Evolutionary conservation across 2,113 vertebrate genomes (phyloP), one percentile per base, ranked within the genome.

Genomic region (Tichodroma muraria): DNA sequence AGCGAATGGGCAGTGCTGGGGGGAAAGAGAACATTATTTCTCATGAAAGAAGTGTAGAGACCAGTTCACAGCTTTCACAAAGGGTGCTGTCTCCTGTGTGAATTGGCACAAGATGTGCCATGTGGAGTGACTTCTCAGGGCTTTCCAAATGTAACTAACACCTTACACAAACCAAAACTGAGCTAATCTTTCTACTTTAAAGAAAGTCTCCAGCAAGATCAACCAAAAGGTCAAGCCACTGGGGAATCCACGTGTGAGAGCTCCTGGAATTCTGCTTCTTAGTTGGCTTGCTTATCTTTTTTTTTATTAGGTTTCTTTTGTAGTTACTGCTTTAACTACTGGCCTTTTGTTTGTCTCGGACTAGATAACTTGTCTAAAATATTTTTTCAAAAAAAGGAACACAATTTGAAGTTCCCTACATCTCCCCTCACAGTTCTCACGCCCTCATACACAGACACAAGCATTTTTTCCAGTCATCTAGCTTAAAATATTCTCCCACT

Each of bases 81-180:
- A 8, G 0, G 4, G 49, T 64, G 21, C 8, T 87, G 11, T 30
- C 16, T 85, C 9, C 15, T 60, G 6, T 3, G 4, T 15, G 47
- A 87, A 71, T 2, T 56, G n/a, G 20, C 63, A 49, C 15, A 45
- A 28, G 38, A 23, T 61, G 17, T 0, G 0, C 6, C 10, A 15
- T 13, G 31, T 25, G 23, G 12, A 89, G 6, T 38, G 17, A 82
- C 10, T 82, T 94, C 49, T 63, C 31, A 27, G 6, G 52, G 30
- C 9, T 80, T 68, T 56, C 40, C 25, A 7, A 57, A 57, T 15
- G 7, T 10, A 72, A 3, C 4, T 64, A n/a, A 13, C 7, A 4
- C 4, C 52, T 76, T 60, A 53, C 5, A n/a, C 14, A 52, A 85
- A 90, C 31, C 7, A 60, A 91, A 81, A 33, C 9, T 64, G 10